Evolutionary conservation across 1,140 invertebrate species (phyloP).

Genomic region (Gonatopus flavifemur): DNA sequence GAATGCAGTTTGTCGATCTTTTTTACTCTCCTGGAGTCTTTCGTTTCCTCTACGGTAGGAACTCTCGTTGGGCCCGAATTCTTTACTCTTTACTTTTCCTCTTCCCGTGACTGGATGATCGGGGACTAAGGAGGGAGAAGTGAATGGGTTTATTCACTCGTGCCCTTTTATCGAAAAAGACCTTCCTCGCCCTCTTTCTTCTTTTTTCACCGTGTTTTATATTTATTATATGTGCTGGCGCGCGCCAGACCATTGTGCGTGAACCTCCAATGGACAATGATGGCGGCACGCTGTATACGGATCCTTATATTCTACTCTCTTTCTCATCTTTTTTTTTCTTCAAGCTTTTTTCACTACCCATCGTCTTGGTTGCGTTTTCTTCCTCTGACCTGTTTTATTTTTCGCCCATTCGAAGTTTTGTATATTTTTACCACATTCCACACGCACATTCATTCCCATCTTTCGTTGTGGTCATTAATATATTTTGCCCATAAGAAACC

Average conservation of each 20-base stretch:
- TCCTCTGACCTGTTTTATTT: neutral
- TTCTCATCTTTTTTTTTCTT: slow-evolving; percentile 1
- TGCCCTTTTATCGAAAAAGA: slow-evolving; percentile 15
- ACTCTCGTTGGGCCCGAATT: slow-evolving; percentile 7
- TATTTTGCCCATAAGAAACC: neutral
- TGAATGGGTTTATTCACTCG: slow-evolving; percentile 37
- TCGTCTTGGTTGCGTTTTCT: neutral
- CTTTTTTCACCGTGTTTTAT: slow-evolving; percentile 14
- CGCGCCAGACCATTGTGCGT: slow-evolving; percentile 31
- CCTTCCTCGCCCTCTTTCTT: slow-evolving; percentile 10
- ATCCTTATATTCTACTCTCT: slow-evolving; percentile 12
- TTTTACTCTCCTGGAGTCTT: slow-evolving; percentile 3
- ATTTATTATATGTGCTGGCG: slow-evolving; percentile 32
- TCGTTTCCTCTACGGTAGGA: slow-evolving; percentile 2
- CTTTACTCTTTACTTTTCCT: slow-evolving; percentile 8
- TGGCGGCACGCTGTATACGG: slow-evolving; percentile 19
- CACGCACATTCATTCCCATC: neutral
- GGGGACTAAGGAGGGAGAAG: slow-evolving; percentile 12
- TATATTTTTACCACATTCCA: neutral
- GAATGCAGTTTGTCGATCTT: slow-evolving; percentile 18
- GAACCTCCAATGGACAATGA: slow-evolving; percentile 22
- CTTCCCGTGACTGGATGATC: neutral
- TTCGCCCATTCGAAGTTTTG: neutral
- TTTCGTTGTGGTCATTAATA: slow-evolving; percentile 1
- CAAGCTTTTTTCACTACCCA: neutral